These are phyloP conservation scores for Nephotettix cincticeps DNA, from an alignment of 1,140 invertebrate species.

Conservation along the genomic window DNA sequence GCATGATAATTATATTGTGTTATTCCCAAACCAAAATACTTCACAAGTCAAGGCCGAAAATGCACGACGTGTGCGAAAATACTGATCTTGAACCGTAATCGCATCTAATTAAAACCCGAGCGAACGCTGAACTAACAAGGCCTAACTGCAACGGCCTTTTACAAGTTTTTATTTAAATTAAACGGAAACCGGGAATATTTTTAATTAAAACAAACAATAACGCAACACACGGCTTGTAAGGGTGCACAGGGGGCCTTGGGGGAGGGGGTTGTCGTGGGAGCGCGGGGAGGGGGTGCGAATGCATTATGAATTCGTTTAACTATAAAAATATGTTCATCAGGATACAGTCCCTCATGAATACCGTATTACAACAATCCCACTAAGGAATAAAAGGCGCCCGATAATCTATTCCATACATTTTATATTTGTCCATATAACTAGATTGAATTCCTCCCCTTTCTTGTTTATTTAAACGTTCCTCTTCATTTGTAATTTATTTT, in stretches of 20 bases:
- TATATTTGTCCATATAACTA: slow-evolving; percentile 22
- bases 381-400: slow-evolving; percentile 15
- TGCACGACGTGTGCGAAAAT: too few relatives aligned
- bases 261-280: too few relatives aligned
- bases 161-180: not conserved
- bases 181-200: not conserved
- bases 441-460: slow-evolving; percentile 9
- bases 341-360: slow-evolving; percentile 5
- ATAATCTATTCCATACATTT: slow-evolving; percentile 18
- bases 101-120: too few relatives aligned
- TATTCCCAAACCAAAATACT: too few relatives aligned
- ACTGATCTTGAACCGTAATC: too few relatives aligned
- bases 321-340: slow-evolving; percentile 10
- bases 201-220: slow-evolving; percentile 13
- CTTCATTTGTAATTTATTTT: slow-evolving; percentile 12
- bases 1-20: too few relatives aligned
- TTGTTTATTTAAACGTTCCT: slow-evolving; percentile 15
- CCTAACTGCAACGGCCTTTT: not conserved
- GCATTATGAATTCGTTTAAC: slow-evolving; percentile 14
- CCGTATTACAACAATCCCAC: slow-evolving; percentile 5
- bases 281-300: not conserved
- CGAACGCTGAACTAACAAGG: too few relatives aligned
- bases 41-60: too few relatives aligned
- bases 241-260: too few relatives aligned
- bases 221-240: not conserved